Evolutionary conservation across 1,140 invertebrate genomes (phyloP), one percentile per base, ranked within the genome.

Genomic region (Palaemon carinicauda): DNA sequence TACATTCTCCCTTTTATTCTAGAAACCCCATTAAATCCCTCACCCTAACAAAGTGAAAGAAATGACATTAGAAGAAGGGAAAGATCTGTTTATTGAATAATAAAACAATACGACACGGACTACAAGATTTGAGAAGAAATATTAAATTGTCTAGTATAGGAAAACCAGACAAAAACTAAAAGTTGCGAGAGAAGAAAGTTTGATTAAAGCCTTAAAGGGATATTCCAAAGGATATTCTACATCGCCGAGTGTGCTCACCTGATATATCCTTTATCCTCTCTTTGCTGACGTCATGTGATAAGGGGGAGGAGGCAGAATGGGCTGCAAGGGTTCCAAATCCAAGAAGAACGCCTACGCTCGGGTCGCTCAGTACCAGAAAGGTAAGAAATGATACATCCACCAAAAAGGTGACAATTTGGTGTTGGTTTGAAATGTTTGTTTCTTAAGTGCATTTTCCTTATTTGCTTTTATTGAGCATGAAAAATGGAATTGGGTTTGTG

Each of bases 361-460:
- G 24, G 87, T 88, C 29, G 87, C 87, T 51, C 87, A 88, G 87
- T 88, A 88, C 27, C 87, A 88, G 50, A 88, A 88, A 88, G 87
- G 87, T 88, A 52, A 88, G 87, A 12, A 41, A 41, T 41, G 41
- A 3, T 41, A 12, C 41, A 41, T 12, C 41, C 41, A 12, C 7
- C 12, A 12, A 41, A 41, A 12, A 12, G 33, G 41, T 5, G 41
- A 41, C 7, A 5, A 12, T 41, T 41, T 3, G 7, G 41, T 41
- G 41, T 41, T 9, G 41, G 41, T 41, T 41, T 41, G 41, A 12
- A 41, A 9, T 41, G 41, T 41, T 41, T 41, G 1, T 9, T 41
- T 41, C 5, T 41, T 41, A 41, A 41, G 12, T 41, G 41, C 12
- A 9, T 74, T 9, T 31, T 74, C 3, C 31, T 3, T 73, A 9